Conservation (phyloP, 2,888 invertebrate genomes). For the Strigamia crassipes region DNA sequence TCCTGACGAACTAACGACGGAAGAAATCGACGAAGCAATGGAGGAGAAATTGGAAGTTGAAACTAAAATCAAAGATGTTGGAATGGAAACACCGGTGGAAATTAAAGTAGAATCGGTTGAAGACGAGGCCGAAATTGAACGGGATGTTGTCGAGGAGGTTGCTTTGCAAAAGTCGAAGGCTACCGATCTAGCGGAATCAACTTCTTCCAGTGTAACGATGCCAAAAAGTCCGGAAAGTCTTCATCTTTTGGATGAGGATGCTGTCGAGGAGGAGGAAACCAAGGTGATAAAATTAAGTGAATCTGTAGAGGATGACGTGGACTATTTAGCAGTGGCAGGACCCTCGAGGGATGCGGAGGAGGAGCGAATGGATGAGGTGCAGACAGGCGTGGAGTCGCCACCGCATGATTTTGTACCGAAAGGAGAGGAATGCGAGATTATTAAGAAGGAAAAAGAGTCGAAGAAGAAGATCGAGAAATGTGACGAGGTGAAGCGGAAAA, state of each 20-base stretch:
- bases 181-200: neutral
- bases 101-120: neutral
- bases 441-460: neutral
- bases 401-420: neutral
- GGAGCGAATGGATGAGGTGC: neutral
- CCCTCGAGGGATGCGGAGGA: neutral
- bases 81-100: neutral
- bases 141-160: neutral
- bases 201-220: neutral
- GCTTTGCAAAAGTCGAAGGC: neutral
- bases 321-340: neutral
- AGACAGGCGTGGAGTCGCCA: neutral
- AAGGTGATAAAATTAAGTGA: neutral
- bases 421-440: slow-evolving; percentile 10
- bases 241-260: neutral
- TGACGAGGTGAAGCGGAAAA: slow-evolving; percentile 44
- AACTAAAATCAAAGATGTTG: slow-evolving; percentile 48
- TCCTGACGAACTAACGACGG: slow-evolving; percentile 50
- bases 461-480: slow-evolving; percentile 43
- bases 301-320: neutral
- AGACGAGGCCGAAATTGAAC: neutral
- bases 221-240: neutral
- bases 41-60: slow-evolving; percentile 43
- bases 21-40: neutral
- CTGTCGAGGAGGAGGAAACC: neutral